Evolutionary conservation across 2,888 invertebrate genomes (phyloP).

Genomic region (Graphium colonna): DNA sequence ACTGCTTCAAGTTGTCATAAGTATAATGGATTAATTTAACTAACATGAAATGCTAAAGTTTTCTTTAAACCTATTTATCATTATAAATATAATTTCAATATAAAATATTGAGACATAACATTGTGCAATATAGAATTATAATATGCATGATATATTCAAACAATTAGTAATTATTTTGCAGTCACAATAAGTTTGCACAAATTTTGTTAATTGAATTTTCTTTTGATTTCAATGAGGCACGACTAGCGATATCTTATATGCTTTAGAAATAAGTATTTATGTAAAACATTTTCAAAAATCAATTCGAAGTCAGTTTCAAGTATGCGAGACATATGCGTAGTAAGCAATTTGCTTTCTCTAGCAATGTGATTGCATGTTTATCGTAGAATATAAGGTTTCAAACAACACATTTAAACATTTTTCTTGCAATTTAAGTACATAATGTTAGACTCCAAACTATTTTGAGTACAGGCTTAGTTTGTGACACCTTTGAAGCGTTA

Average conservation of each 20-base stretch:
- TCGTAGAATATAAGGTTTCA: neutral
- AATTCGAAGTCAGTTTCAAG: neutral
- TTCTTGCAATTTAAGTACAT: slow-evolving; percentile 5
- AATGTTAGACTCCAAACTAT: neutral
- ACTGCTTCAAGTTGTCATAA: neutral
- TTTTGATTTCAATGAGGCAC: slow-evolving; percentile 23
- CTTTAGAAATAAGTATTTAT: neutral
- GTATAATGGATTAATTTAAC: slow-evolving; percentile 7
- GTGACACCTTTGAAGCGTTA: slow-evolving; percentile 48
- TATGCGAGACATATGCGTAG: too few relatives aligned
- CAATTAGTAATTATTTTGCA: slow-evolving; percentile 68
- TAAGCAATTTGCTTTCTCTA: neutral
- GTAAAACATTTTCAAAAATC: neutral
- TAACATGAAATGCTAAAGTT: slow-evolving; percentile 32
- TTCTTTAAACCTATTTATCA: slow-evolving; percentile 28
- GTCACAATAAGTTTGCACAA: slow-evolving; percentile 69
- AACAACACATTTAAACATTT: neutral
- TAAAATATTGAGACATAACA: slow-evolving; percentile 78
- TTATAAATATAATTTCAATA: slow-evolving; percentile 47
- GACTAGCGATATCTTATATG: neutral
- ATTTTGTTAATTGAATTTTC: slow-evolving; percentile 51
- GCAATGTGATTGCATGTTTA: neutral
- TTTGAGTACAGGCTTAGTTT: slow-evolving; percentile 29
- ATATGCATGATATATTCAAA: slow-evolving; percentile 66
- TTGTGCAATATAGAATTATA: slow-evolving; percentile 71